These are phyloP conservation scores for Acholoe squamosa DNA, from an alignment of 2,888 invertebrate species.

Conservation along the genomic window DNA sequence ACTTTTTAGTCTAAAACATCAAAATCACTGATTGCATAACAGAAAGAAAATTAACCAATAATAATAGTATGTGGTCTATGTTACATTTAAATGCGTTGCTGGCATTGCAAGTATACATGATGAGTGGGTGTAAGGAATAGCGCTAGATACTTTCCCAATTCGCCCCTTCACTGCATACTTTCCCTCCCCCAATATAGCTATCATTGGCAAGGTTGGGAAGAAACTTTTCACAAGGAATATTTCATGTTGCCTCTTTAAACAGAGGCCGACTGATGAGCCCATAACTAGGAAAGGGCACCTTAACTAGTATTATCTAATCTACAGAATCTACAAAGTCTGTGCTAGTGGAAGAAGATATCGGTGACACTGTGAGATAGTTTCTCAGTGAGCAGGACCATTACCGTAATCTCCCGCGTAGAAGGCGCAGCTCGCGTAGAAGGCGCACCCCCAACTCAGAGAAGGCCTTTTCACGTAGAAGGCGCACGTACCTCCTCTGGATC, in stretches of 20 bases:
- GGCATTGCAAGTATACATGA: slow-evolving; percentile 27
- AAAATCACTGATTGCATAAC: background rate
- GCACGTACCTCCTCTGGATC: too few relatives aligned
- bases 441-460: too few relatives aligned
- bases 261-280: background rate
- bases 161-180: background rate
- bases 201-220: background rate
- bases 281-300: background rate
- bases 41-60: background rate
- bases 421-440: too few relatives aligned
- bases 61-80: slow-evolving; percentile 38
- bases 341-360: slow-evolving; percentile 22
- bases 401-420: too few relatives aligned
- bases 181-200: background rate
- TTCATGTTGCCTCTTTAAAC: background rate
- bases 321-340: background rate
- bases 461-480: too few relatives aligned
- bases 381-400: too few relatives aligned
- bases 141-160: background rate
- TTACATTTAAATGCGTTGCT: slow-evolving; percentile 61
- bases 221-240: slow-evolving; percentile 41
- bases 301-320: slow-evolving; percentile 32
- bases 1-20: slow-evolving; percentile 14
- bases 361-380: background rate
- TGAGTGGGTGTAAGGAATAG: slow-evolving; percentile 9